These are phyloP conservation scores for Barypeithes pellucidus DNA, from an alignment of 2,888 invertebrate species.

Conservation along the genomic window DNA sequence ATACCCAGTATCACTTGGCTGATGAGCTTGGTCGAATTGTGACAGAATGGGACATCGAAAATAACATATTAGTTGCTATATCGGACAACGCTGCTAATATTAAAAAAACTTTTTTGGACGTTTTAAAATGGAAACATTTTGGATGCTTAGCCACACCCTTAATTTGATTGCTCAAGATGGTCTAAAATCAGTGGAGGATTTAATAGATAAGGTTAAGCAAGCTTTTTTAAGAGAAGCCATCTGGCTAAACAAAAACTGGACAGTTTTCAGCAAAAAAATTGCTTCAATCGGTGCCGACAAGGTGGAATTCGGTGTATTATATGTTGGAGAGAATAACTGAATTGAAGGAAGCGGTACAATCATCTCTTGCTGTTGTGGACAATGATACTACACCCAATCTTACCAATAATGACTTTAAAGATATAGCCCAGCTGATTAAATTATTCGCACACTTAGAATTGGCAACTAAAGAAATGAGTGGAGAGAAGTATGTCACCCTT, in stretches of 20 bases:
- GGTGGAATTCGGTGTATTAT: conserved; percentile 53
- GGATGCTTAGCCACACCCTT: conserved; percentile 58
- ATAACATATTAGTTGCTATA: conserved; percentile 58
- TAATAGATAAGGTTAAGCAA: background rate
- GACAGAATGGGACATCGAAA: conserved; percentile 55
- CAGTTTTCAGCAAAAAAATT: conserved; percentile 46
- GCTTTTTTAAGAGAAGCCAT: conserved; percentile 54
- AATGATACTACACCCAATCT: conserved; percentile 48
- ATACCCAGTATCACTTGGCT: background rate
- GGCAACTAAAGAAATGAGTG: conserved; percentile 26
- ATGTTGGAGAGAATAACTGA: conserved; percentile 50
- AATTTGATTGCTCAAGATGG: conserved; percentile 55
- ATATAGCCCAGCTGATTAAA: conserved; percentile 21
- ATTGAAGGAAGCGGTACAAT: conserved; percentile 41
- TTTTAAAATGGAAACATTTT: conserved; percentile 54
- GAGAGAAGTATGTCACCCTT: conserved; percentile 29
- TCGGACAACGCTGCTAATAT: conserved; percentile 59
- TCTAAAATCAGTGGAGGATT: conserved; percentile 14
- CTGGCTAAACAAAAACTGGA: conserved; percentile 26
- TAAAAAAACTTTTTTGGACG: conserved; percentile 51
- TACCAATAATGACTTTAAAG: conserved; percentile 40
- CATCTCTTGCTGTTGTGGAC: conserved; percentile 48
- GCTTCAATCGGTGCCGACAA: conserved; percentile 47
- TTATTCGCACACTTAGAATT: conserved; percentile 36
- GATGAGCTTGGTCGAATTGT: background rate